These are phyloP conservation scores for Chauna torquata DNA, from an alignment of 2,113 vertebrate species.

Conservation along the genomic window DNA sequence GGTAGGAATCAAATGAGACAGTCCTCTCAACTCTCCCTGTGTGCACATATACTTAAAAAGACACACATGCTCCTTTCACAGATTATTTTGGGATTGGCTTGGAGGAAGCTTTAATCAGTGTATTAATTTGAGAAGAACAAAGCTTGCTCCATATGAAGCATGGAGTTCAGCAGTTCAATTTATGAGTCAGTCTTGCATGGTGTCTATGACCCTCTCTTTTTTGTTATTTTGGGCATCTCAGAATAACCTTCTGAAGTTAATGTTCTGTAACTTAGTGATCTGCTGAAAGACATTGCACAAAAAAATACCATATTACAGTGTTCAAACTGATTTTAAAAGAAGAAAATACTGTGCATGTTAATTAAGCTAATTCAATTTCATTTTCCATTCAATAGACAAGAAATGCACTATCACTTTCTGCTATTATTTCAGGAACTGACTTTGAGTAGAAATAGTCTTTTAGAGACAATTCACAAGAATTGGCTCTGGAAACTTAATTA, in stretches of 20 bases:
- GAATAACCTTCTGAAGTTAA: neutral
- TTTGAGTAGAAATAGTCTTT: neutral
- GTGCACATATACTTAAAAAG: neutral
- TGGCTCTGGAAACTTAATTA: neutral
- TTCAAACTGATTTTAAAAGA: slow-evolving; percentile 8
- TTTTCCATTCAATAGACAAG: neutral
- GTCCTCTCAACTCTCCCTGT: neutral
- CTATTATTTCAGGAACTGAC: slow-evolving; percentile 1
- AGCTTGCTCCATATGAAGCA: neutral
- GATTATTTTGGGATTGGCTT: neutral
- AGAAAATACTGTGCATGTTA: neutral
- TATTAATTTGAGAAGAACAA: neutral
- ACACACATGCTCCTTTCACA: neutral
- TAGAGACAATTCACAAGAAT: neutral
- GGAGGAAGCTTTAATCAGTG: neutral
- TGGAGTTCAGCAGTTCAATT: neutral
- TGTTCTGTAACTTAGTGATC: neutral
- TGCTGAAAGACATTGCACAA: neutral
- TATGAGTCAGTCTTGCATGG: neutral
- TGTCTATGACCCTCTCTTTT: neutral
- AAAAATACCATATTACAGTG: neutral
- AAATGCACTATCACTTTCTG: neutral
- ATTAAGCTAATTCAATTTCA: neutral
- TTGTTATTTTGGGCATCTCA: neutral
- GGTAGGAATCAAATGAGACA: neutral